Base-by-base conservation (phyloP, 1,140 invertebrate genomes). In the Agrypnia vestita region DNA sequence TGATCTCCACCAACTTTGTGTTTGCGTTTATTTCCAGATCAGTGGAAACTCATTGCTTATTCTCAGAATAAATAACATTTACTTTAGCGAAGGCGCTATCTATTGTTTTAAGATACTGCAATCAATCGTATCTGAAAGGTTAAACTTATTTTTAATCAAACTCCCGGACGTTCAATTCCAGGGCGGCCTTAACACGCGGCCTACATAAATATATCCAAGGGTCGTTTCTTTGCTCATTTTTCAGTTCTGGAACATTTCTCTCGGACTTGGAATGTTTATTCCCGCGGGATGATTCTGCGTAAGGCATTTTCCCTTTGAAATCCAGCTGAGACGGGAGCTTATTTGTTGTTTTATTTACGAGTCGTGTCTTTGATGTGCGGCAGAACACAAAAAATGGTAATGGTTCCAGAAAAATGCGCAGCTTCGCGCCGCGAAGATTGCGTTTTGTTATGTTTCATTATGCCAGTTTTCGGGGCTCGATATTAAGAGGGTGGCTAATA, bases 271-370 rank as follows among this genome's bases (percentile, higher is more conserved):
- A 21, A 43, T 62, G 19, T 62, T 35, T 21, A 25, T 62, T 21
- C 25, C 25, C 25, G 12, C 17, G 59, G 59, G 7, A 62, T 62
- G 25, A 25, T 25, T 43, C 19, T 19, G 35, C 35, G 3, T 69
- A 46, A 15, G 13, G 6, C 64, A 69, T 69, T 69, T 69, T 69
- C 64, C 19, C 44, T 69, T 69, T 44, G 44, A 69, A 21, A 62
- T n/a, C 25, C 25, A 59, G n/a, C 0, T n/a, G 55, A 59, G 59
- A 25, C 59, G 25, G 15, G 64, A 35, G 64, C 64, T 69, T 69
- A 69, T 69, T 69, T 69, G 43, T 47, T 69, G 64, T 69, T 69
- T 69, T 69, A 69, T 69, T 69, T 69, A 69, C 64, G 64, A 69
- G 64, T 69, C 64, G 64, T 69, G 64, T n/a, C 64, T 69, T 69